Percentiles rank a stretch among this genome's conserved stretches.
phyloP scores from a whole-genome alignment of 1,140 invertebrate species.

The Colletes gigas region DNA sequence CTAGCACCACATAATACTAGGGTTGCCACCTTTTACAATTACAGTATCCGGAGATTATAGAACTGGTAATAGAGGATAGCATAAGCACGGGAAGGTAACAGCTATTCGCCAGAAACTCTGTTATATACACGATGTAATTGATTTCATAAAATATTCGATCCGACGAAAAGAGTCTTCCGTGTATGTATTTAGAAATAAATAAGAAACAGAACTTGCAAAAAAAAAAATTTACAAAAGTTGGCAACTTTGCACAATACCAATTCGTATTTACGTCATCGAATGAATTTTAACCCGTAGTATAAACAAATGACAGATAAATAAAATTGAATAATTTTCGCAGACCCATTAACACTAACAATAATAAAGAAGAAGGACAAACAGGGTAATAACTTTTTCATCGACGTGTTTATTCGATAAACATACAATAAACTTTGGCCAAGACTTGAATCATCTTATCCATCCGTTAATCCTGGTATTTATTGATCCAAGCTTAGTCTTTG shows the following conservation, averaged over 20 bases:
- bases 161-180: too few relatives aligned
- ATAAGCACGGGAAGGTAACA: not conserved
- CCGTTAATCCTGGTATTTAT: slow-evolving; percentile 8
- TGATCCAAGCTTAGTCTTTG: slow-evolving; percentile 3
- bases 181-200: too few relatives aligned
- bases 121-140: too few relatives aligned
- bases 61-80: not conserved
- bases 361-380: not conserved
- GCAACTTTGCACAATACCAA: too few relatives aligned
- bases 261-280: too few relatives aligned
- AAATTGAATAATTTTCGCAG: not conserved
- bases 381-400: not conserved
- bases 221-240: too few relatives aligned
- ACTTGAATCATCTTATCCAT: not conserved
- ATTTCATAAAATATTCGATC: too few relatives aligned
- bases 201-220: too few relatives aligned
- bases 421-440: not conserved
- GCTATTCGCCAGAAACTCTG: not conserved
- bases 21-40: slow-evolving; percentile 8
- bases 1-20: not conserved
- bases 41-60: not conserved
- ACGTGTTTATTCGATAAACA: not conserved
- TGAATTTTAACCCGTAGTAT: not conserved
- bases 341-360: fast-evolving
- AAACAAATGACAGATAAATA: too few relatives aligned